These are phyloP conservation scores for Penaeus monodon DNA, from an alignment of 2,888 invertebrate species.

Conservation along the genomic window DNA sequence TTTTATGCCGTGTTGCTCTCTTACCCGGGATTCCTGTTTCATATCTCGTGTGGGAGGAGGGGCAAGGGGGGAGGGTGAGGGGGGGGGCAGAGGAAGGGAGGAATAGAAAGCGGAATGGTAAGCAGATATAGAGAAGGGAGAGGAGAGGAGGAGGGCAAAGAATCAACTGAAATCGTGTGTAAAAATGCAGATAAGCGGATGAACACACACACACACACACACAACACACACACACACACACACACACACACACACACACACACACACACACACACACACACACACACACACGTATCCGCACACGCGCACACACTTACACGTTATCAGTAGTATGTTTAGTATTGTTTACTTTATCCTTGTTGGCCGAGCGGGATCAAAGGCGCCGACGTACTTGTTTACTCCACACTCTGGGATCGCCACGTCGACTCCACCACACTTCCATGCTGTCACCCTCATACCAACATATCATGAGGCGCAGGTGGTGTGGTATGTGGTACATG, in stretches of 20 bases:
- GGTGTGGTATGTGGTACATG: no score
- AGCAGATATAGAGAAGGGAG: not conserved
- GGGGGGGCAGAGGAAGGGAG: not conserved
- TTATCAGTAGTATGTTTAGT: constrained; percentile 38
- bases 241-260: constrained; percentile 21
- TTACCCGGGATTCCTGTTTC: no score
- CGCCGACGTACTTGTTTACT: constrained; percentile 22
- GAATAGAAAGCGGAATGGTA: not conserved
- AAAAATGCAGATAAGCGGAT: not conserved
- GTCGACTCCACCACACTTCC: no score
- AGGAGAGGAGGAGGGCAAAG: not conserved
- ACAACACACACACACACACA: constrained; percentile 19
- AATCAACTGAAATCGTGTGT: not conserved
- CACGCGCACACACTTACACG: constrained; percentile 1
- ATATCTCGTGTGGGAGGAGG: not conserved
- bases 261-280: constrained; percentile 18
- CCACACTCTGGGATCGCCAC: not conserved
- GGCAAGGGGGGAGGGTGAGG: not conserved
- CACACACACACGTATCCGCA: constrained; percentile 4
- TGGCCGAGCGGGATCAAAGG: constrained; percentile 42
- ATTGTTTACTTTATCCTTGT: constrained; percentile 48
- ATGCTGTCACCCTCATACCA: no score
- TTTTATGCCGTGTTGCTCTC: no score
- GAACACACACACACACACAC: constrained; percentile 11
- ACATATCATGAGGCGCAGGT: no score